These are phyloP conservation scores for Eilema sororculum DNA, from an alignment of 2,888 invertebrate genomes.

Conservation along the genomic window DNA sequence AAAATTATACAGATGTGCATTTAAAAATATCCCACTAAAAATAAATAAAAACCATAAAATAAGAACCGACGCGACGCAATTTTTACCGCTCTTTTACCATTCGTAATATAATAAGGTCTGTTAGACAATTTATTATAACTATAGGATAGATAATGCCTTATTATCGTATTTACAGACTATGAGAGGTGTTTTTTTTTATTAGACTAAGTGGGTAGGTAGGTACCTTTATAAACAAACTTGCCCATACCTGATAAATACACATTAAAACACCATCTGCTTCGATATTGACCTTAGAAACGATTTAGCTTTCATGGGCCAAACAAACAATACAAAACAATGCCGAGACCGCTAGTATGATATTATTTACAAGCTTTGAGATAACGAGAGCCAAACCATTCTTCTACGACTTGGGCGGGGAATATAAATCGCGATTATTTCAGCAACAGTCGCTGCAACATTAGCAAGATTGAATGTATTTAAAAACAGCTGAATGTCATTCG, in stretches of 20 bases:
- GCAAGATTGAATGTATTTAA: not conserved
- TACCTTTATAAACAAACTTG: too few relatives aligned
- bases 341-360: not conserved
- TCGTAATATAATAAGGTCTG: too few relatives aligned
- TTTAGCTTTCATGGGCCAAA: not conserved
- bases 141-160: too few relatives aligned
- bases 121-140: too few relatives aligned
- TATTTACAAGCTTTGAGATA: not conserved
- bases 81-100: too few relatives aligned
- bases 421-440: not conserved
- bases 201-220: too few relatives aligned
- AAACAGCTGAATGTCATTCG: not conserved
- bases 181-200: too few relatives aligned
- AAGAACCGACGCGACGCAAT: too few relatives aligned
- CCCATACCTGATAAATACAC: not conserved
- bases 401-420: not conserved
- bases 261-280: not conserved
- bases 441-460: not conserved
- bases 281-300: not conserved
- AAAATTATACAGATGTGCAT: too few relatives aligned
- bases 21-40: too few relatives aligned
- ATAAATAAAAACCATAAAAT: too few relatives aligned
- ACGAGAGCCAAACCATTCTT: slow-evolving; percentile 1
- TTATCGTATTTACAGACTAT: too few relatives aligned
- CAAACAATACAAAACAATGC: not conserved